phyloP scores from a whole-genome alignment of 2,888 invertebrate genomes.

The Tipula helvola region DNA sequence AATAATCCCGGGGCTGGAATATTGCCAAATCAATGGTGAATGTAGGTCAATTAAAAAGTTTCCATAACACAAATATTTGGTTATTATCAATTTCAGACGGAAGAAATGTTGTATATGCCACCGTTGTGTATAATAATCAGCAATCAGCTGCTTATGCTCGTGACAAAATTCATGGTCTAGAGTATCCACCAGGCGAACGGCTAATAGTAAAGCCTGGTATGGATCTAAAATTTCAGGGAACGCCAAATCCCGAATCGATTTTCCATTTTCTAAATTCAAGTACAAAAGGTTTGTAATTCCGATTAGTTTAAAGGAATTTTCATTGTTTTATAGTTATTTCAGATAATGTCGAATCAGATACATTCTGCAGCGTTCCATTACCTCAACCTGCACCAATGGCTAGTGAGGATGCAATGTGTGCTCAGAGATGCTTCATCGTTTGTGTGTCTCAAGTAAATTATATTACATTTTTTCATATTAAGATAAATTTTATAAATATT shows the following conservation, averaged over 20 bases:
- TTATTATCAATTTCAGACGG: slow-evolving; percentile 24
- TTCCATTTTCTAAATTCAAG: slow-evolving; percentile 10
- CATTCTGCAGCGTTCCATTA: slow-evolving; percentile 53
- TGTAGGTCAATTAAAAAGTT: slow-evolving; percentile 22
- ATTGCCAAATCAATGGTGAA: slow-evolving; percentile 42
- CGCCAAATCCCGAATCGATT: not conserved
- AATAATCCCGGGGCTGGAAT: slow-evolving; percentile 66
- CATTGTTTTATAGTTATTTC: not conserved
- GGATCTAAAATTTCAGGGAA: slow-evolving; percentile 21
- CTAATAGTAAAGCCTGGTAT: slow-evolving; percentile 43
- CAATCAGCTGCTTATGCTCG: slow-evolving; percentile 52
- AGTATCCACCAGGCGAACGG: slow-evolving; percentile 79
- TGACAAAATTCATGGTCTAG: slow-evolving; percentile 80
- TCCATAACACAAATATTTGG: not conserved
- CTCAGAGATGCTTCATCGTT: slow-evolving; percentile 54
- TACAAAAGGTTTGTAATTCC: not conserved
- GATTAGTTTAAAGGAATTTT: not conserved
- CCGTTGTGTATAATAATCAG: slow-evolving; percentile 57
- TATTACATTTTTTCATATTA: not conserved
- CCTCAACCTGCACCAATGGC: slow-evolving; percentile 54
- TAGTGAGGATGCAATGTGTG: slow-evolving; percentile 50
- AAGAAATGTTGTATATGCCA: slow-evolving; percentile 39
- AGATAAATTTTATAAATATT: slow-evolving; percentile 18
- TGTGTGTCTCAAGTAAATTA: slow-evolving; percentile 39
- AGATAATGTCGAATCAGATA: slow-evolving; percentile 21